Evolutionary conservation across 2,888 invertebrate species (phyloP).

Genomic region (Andrena dorsata): DNA sequence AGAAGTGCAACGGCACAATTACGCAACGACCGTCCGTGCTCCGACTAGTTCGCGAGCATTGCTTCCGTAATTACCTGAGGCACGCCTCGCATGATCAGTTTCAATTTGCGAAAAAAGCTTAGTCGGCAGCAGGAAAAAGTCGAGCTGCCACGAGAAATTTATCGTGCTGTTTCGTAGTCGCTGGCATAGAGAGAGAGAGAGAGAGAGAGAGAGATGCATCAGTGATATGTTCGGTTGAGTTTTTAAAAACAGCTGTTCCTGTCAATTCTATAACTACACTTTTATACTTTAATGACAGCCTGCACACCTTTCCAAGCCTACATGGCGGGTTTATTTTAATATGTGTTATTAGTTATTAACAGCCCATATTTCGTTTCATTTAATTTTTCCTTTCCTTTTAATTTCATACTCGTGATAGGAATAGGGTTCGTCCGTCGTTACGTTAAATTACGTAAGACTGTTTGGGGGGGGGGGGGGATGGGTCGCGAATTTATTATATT

Average conservation of each 20-base stretch:
- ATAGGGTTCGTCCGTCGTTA: no score
- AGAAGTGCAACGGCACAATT: slow-evolving; percentile 32
- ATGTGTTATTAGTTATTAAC: no score
- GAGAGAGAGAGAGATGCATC: neutral
- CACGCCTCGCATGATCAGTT: slow-evolving; percentile 61
- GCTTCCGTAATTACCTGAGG: slow-evolving; percentile 54
- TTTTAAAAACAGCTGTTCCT: neutral
- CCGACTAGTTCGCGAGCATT: slow-evolving; percentile 37
- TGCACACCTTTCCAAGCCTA: no score
- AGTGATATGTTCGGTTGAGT: neutral
- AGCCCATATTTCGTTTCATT: neutral
- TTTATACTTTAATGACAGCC: neutral
- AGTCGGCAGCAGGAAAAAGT: slow-evolving; percentile 33
- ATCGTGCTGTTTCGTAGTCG: slow-evolving; percentile 33
- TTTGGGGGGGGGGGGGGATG: no score
- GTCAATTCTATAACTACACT: neutral
- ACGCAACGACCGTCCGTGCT: slow-evolving; percentile 23
- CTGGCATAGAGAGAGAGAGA: neutral
- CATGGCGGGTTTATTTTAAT: no score
- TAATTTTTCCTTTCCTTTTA: no score
- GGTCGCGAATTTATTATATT: no score
- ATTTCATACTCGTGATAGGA: neutral
- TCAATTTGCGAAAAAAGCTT: slow-evolving; percentile 62
- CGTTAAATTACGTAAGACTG: no score
- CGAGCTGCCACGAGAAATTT: slow-evolving; percentile 46